Percentiles rank a stretch among this genome's conserved stretches.
These are phyloP conservation scores for Gonocerus acuteangulatus DNA, from an alignment of 2,888 invertebrate genomes.

Conservation along the genomic window DNA sequence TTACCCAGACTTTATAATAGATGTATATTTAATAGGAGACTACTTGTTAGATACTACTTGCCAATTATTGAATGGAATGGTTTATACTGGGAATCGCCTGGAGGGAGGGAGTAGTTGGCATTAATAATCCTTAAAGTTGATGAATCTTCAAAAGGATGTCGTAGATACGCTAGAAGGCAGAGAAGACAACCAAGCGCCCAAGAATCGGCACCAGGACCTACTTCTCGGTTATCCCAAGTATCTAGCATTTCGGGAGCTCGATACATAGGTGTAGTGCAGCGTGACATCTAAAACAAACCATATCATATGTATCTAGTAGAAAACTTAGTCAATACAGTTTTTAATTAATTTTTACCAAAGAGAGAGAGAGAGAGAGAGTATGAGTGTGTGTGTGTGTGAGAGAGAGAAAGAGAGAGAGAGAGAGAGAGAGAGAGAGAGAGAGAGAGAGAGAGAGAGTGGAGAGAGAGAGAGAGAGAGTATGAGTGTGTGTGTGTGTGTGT, in stretches of 20 bases:
- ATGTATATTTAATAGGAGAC: no score
- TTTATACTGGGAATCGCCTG: conserved; percentile 67
- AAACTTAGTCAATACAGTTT: no score
- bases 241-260: conserved; percentile 97
- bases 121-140: conserved; percentile 93
- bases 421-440: no score
- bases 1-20: no score
- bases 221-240: conserved; percentile 90
- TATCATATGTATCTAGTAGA: neutral
- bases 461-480: no score
- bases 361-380: no score
- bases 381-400: no score
- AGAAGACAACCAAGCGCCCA: conserved; percentile 97
- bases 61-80: conserved; percentile 86
- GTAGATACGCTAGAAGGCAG: conserved; percentile 83
- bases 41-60: no score
- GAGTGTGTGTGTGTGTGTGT: no score
- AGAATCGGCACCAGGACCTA: conserved; percentile 83
- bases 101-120: conserved; percentile 82
- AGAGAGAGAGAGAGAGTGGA: no score
- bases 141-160: conserved; percentile 92
- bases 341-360: no score
- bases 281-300: conserved; percentile 56
- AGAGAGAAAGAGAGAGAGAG: no score
- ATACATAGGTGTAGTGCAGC: conserved; percentile 88